A percentile compares a stretch with the other conserved stretches of the same genome.
phyloP scores from a whole-genome alignment of 2,113 vertebrate species.

The Alaudala cheleensis region DNA sequence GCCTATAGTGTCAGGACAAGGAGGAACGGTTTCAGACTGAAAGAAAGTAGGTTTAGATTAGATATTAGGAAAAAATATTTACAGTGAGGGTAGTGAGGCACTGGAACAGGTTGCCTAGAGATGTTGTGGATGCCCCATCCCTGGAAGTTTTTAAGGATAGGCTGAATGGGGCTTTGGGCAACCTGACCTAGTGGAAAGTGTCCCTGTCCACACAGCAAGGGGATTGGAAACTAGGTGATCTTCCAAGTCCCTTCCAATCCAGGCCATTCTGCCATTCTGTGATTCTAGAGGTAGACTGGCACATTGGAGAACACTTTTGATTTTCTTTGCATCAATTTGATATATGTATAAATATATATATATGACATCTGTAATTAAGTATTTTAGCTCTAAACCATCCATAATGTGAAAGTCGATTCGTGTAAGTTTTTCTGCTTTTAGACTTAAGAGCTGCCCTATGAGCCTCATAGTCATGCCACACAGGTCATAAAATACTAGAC shows the following conservation, averaged over 20 bases:
- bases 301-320: neutral
- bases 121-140: neutral
- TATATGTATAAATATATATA: no score
- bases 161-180: neutral
- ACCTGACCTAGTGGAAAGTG: neutral
- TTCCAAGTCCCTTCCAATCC: neutral
- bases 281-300: neutral
- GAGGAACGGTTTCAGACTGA: neutral
- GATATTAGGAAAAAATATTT: neutral
- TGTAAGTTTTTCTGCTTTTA: neutral
- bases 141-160: neutral
- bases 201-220: neutral
- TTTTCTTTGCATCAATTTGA: neutral
- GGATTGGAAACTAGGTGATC: neutral
- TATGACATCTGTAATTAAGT: neutral
- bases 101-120: neutral
- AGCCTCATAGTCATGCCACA: neutral
- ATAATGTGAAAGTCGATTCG: neutral
- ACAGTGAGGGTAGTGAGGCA: neutral
- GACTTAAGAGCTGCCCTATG: neutral
- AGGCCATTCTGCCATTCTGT: neutral
- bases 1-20: neutral
- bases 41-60: neutral
- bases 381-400: neutral
- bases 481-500: neutral